Base-by-base conservation (phyloP, 1,140 invertebrate genomes). In the Drosophila jambulina region DNA sequence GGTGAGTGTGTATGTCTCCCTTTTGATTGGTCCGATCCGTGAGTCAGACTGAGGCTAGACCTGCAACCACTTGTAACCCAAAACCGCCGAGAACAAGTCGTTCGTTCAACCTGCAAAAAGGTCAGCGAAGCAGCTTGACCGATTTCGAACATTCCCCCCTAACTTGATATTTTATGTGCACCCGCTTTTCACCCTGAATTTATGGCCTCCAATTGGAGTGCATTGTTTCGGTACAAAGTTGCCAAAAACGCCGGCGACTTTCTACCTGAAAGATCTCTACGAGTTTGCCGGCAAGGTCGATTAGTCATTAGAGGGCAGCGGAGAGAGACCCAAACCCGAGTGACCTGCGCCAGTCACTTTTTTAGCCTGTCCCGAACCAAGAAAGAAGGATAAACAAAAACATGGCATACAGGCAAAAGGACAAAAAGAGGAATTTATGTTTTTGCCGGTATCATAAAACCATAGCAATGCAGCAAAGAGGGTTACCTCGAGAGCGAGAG, bases 61-160 rank as follows among this genome's bases (percentile, higher is more conserved):
- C 48, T 63, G 23, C 45, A 48, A 51, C 59, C 75, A 53, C 59
- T 56, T 72, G 77, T 72, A 82, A 82, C 27, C 51, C 51, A 64
- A 80, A 75, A 75, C 63, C 51, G 42, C 13, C 15, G 21, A 49
- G 42, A 23, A 57, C 67, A 82, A 67, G 85, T 72, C 78, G 75
- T 84, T 90, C 75, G 75, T 84, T 88, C 68, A 90, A 88, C 78
- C 69, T 90, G 72, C 58, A 70, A 83, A 88, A 90, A 88, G 85
- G 78, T 90, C 78, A 75, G 21, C 65, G 72, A 48, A 68, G 65
- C 77, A 53, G 80, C 46, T 69, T 80, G 74, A 71, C 74, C 69
- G 74, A 78, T 64, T 80, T 58, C 32, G 29, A 49, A 19, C 46
- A 17, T 48, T 48, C 67, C 43, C 51, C 42, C 38, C 43, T 13